Evolutionary conservation across 2,113 vertebrate species (phyloP).

Genomic region (Thunnus maccoyii): DNA sequence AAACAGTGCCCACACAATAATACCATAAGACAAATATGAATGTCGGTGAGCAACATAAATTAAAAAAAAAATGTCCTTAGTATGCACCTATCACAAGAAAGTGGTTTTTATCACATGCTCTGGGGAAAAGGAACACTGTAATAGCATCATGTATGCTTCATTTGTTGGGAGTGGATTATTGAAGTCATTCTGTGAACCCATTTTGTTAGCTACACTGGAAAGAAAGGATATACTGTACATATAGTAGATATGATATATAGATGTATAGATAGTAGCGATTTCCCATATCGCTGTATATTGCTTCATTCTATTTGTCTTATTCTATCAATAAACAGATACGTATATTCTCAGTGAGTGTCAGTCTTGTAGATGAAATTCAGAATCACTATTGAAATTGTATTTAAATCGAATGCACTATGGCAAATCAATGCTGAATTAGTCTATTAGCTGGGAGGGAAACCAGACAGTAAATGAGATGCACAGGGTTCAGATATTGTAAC

Average conservation of each 20-base stretch:
- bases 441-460: conserved; percentile 3
- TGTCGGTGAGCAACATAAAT: conserved; percentile 58
- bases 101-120: not conserved
- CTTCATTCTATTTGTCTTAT: not conserved
- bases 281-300: not conserved
- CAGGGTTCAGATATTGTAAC: not conserved
- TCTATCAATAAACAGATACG: not conserved
- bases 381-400: not conserved
- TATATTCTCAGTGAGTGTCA: not conserved
- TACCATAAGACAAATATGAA: conserved; percentile 18
- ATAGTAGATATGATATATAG: not conserved
- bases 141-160: not conserved
- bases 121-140: not conserved
- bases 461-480: conserved; percentile 24
- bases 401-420: not conserved
- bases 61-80: conserved; percentile 58
- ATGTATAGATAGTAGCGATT: too few relatives aligned
- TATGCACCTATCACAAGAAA: conserved; percentile 9
- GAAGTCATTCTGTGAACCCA: not conserved
- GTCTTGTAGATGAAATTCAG: not conserved
- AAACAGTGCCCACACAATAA: conserved; percentile 3
- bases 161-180: not conserved
- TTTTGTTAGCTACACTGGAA: not conserved
- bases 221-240: not conserved
- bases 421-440: conserved; percentile 27